Base-by-base conservation (phyloP, 2,888 invertebrate species). In the Dryobota labecula region DNA sequence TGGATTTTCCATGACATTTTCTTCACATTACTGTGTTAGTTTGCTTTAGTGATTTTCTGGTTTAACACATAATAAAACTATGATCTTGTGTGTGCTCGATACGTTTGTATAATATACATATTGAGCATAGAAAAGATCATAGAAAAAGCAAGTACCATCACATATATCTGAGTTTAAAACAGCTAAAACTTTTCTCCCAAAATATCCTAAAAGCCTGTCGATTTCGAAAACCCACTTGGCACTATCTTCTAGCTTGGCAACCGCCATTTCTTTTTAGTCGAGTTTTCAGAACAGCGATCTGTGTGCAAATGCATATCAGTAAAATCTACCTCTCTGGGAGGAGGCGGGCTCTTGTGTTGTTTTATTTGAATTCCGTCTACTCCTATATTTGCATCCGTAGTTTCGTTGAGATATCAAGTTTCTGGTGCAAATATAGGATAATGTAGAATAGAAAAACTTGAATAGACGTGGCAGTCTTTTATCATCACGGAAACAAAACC, bases 301-400 rank as follows among this genome's bases (percentile, higher is more conserved):
- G 43, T 66, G 61, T 66, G 71, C 45, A 63, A 61, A 71, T 62
- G 57, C 30, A 47, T 77, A 53, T 60, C 47, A 47, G 53, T 51
- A 63, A 54, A 64, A 73, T 45, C 30, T 63, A 64, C 54, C 63
- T 70, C 13, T 30, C 43, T 30, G 53, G n/a, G n/a, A n/a, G n/a
- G 24, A n/a, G 27, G 2, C 13, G 54, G 11, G 30, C 30, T 18
- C 6, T 43, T 9, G 47, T 57, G 33, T 51, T 4, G 51, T 65
- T 78, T 78, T 71, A 78, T 71, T 77, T 72, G 62, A 57, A 54
- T 65, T 70, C 45, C 45, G 11, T 51, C 33, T 57, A 18, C 30
- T 65, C 15, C 38, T 38, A 18, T 51, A 30, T 51, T 41, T 56
- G 45, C 24, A 33, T 47, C 45, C 27, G 53, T 15, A 38, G 24